These are phyloP conservation scores for Vulpes ferrilata DNA, from an alignment of 2,113 vertebrate genomes.

Conservation along the genomic window DNA sequence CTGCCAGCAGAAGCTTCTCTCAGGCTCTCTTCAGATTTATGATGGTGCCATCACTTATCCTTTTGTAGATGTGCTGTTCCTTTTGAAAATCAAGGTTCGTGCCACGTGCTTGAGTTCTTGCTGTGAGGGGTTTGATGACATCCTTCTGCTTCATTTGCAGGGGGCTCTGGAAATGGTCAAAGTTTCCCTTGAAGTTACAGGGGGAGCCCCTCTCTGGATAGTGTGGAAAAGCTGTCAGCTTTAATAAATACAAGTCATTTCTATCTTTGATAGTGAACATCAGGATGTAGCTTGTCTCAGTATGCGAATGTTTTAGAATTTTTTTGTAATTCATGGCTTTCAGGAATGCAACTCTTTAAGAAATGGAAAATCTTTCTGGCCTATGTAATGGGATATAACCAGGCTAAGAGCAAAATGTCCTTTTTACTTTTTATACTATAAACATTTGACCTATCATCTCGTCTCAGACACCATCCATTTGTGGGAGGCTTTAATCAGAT, in stretches of 20 bases:
- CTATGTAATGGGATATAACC: background rate
- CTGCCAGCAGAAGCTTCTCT: background rate
- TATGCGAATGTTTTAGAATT: background rate
- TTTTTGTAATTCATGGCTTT: background rate
- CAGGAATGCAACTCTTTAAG: background rate
- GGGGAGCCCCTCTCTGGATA: background rate
- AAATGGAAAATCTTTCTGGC: background rate
- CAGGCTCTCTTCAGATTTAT: background rate
- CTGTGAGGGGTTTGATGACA: background rate
- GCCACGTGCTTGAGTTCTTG: background rate
- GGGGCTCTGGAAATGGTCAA: background rate
- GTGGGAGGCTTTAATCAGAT: background rate
- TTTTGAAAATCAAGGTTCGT: background rate
- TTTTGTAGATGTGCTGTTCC: background rate
- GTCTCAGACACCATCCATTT: background rate
- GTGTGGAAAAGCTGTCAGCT: background rate
- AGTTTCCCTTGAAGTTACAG: background rate
- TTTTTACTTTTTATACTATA: background rate
- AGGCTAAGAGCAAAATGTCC: background rate
- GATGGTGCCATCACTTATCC: background rate
- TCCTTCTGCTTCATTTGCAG: background rate
- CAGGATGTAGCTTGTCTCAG: background rate
- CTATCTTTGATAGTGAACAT: constrained; percentile 26
- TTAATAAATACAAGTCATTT: constrained; percentile 43
- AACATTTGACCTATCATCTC: background rate